Evolutionary conservation across 2,797 vertebrate species (phyloP).

Genomic region (Craterocephalus amniculus): DNA sequence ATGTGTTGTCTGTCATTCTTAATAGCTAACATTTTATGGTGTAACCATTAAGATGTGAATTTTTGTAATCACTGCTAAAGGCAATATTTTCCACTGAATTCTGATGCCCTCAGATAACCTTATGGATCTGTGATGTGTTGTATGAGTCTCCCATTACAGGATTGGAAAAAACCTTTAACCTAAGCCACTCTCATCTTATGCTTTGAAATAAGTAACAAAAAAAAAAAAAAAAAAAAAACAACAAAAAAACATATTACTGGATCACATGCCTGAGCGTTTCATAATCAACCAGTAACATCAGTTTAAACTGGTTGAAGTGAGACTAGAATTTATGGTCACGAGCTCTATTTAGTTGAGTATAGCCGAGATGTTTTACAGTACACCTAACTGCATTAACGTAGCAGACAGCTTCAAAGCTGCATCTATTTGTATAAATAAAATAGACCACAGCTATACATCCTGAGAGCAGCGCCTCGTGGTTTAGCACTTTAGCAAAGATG

Average conservation of each 20-base stretch:
- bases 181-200: neutral
- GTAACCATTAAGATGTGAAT: neutral
- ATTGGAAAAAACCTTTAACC: neutral
- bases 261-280: conserved; percentile 12
- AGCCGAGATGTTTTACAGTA: neutral
- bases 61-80: neutral
- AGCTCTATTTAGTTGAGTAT: neutral
- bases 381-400: neutral
- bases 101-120: neutral
- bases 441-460: neutral
- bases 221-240: no score
- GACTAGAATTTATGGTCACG: neutral
- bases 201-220: no score
- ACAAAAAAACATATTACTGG: conserved; percentile 5
- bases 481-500: neutral
- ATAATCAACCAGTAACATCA: neutral
- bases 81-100: neutral
- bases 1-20: no score
- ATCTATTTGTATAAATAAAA: neutral
- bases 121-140: neutral
- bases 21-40: neutral
- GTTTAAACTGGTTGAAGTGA: neutral
- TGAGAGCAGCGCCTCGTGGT: conserved; percentile 15
- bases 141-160: neutral
- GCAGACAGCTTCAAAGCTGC: neutral